phyloP scores from a whole-genome alignment of 2,797 vertebrate species.

The Lepus oiostolus region DNA sequence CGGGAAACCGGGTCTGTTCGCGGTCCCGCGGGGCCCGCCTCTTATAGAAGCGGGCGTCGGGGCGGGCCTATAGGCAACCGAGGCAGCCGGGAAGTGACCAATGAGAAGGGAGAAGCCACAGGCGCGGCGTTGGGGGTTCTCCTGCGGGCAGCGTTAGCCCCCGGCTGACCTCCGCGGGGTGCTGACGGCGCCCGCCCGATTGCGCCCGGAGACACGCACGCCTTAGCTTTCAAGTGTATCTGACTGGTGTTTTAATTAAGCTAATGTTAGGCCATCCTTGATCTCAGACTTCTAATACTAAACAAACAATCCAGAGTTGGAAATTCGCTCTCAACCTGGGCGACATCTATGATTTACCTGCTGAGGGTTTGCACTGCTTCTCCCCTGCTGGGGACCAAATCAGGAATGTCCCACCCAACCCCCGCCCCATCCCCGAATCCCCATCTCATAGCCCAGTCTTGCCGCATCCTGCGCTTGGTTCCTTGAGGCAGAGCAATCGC shows the following conservation, averaged over 20 bases:
- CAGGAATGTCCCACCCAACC: neutral
- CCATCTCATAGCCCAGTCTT: neutral
- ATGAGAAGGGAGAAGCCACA: neutral
- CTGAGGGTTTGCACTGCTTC: neutral
- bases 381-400: neutral
- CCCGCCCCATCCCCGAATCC: neutral
- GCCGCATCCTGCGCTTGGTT: neutral
- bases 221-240: neutral
- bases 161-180: neutral
- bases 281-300: slow-evolving; percentile 63
- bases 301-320: slow-evolving; percentile 39
- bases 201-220: neutral
- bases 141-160: accelerated
- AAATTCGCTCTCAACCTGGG: slow-evolving; percentile 52
- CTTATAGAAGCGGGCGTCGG: slow-evolving; percentile 36
- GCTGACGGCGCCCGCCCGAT: neutral
- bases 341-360: neutral
- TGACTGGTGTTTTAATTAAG: slow-evolving; percentile 64
- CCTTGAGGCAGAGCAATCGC: neutral
- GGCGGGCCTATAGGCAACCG: slow-evolving; percentile 39
- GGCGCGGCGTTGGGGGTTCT: neutral
- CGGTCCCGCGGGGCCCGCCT: accelerated
- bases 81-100: neutral
- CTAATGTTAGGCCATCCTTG: slow-evolving; percentile 22
- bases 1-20: accelerated